Base-by-base conservation (phyloP, 2,113 vertebrate genomes). In the Ophiodon elongatus region DNA sequence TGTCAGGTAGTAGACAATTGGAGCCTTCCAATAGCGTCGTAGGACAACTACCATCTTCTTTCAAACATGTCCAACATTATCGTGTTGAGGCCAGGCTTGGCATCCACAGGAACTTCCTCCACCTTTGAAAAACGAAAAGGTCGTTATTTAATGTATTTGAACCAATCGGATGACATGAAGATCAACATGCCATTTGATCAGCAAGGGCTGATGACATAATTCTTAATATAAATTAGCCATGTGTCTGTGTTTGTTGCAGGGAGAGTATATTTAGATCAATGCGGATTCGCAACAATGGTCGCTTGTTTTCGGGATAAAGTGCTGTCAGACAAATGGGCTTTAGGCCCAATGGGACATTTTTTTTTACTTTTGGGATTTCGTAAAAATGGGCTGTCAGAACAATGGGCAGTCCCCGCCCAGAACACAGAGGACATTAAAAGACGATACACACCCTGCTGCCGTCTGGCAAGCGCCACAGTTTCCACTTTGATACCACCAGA, bases 1-100 rank as follows among this genome's bases (percentile, higher is more conserved):
- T 4, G 79, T 81, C 10, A 85, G 64, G 69, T 73, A 90, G 29
- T 83, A 90, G 9, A 80, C 81, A 84, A 83, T 23, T 25, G 83
- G 88, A 50, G 75, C 73, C 14, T 84, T 84, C 83, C 85, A 88
- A 59, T 88, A 47, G 2, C 81, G 73, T 69, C 39, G 64, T 6
- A 83, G 27, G 21, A 80, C 88, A 7, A 80, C 88, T 13, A 90
- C 80, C 19, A 15, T 73, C n/a, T 73, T 75, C 56, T 50, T 29
- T 65, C 14, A 52, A 89, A 39, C 72, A 85, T 73, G 19, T 82
- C 71, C 43, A 89, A 25, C 41, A 85, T 83, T 57, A n/a, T 43
- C n/a, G 21, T 76, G 60, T 73, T 85, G 1, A 82, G 45, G 15
- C 87, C 85, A 82, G 83, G 50, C 8, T 57, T 73, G 3, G 14